Conservation (phyloP, 1,140 invertebrate species). For the Drosophila varians region DNA sequence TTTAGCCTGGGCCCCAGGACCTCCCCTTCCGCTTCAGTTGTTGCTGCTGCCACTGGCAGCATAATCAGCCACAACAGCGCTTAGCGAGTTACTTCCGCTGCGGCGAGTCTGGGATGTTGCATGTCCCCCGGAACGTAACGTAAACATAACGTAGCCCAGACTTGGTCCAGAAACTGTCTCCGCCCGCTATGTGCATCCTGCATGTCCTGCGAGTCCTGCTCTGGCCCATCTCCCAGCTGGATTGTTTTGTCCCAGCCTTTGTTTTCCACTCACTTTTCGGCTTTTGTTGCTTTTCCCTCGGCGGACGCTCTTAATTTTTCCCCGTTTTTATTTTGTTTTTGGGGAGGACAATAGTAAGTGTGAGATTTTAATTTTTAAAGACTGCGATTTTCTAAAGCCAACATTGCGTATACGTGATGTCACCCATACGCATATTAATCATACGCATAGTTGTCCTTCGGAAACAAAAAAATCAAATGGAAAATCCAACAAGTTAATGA, state of each 20-base stretch:
- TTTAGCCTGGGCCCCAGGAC: neutral
- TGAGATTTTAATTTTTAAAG: neutral
- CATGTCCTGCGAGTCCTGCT: constrained; percentile 14
- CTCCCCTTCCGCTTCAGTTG: neutral
- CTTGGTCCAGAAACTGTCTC: constrained; percentile 30
- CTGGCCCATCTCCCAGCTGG: constrained; percentile 11
- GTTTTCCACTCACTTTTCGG: constrained; percentile 69
- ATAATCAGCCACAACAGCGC: constrained; percentile 83
- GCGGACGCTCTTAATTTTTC: constrained; percentile 47
- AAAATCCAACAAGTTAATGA: constrained; percentile 71
- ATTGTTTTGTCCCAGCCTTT: constrained; percentile 81
- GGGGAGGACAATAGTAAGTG: no score
- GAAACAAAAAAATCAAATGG: constrained; percentile 12
- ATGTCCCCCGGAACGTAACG: neutral
- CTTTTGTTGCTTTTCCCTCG: constrained; percentile 48
- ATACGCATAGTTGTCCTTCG: neutral
- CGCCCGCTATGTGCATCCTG: constrained; percentile 1
- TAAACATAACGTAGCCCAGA: constrained; percentile 3
- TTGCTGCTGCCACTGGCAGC: constrained; percentile 68
- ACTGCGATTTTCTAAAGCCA: neutral
- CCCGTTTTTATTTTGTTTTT: constrained; percentile 9
- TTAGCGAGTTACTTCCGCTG: constrained; percentile 81
- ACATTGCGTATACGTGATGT: constrained; percentile 25
- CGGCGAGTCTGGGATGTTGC: constrained; percentile 50
- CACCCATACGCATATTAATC: neutral